Base-by-base conservation (phyloP, 2,888 invertebrate species). In the Brachycybe producta region DNA sequence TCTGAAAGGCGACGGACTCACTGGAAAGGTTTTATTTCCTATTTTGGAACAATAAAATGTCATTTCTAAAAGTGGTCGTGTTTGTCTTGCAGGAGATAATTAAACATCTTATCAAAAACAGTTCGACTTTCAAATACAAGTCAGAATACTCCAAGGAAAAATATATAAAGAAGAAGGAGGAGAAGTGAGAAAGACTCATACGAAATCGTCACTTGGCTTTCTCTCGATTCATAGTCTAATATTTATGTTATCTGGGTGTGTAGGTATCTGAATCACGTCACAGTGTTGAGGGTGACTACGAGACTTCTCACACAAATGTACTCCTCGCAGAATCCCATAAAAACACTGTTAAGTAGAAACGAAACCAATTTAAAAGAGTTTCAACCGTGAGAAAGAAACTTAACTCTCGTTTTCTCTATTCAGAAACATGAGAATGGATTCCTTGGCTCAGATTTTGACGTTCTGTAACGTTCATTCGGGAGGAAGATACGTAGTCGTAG, bases 131-230 rank as follows among this genome's bases (percentile, higher is more conserved):
- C 66, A 75, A 77, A 26, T 59, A 77, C 50, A 94, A 94, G 73
- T 95, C 92, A 0, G 87, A 84, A 61, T 95, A 81, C 66, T 67
- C 73, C 0, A 71, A 95, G 66, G 86, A 87, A 59, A 95, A 95
- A 66, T 97, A 95, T 66, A 73, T 95, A 38, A 84, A 66, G 51
- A 95, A 95, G 65, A 98, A 98, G 66, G 85, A 87, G 61, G 84
- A 82, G 60, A 95, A 95, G 68, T 95, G 92, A 68, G 84, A 80
- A 11, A n/a, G n/a, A n/a, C n/a, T n/a, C n/a, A n/a, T n/a, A n/a
- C n/a, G n/a, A n/a, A n/a, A n/a, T n/a, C n/a, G n/a, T n/a, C n/a
- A n/a, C n/a, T n/a, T n/a, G 7, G 8, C 8, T 7, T 23, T 23
- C 24, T 17, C 19, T 39, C 11, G 38, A 17, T 41, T 39, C 17